A percentile compares a stretch with the other conserved stretches of the same genome.
phyloP scores from a whole-genome alignment of 2,888 invertebrate species.

The Ichneumoninae sp. region DNA sequence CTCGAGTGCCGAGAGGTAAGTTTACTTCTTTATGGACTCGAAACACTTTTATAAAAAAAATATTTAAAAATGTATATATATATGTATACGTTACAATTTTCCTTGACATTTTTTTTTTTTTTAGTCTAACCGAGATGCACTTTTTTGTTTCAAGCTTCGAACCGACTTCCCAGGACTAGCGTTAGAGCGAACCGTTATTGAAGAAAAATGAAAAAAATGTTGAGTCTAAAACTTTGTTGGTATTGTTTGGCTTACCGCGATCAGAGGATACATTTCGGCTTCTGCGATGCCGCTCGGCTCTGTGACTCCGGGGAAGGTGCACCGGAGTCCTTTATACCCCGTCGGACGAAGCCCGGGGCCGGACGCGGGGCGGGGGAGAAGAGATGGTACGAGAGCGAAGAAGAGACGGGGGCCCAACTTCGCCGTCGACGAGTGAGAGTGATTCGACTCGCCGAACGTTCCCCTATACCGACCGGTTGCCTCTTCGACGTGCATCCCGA shows the following conservation, averaged over 20 bases:
- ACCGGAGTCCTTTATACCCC: constrained; percentile 83
- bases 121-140: neutral
- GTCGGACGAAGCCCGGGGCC: constrained; percentile 74
- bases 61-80: neutral
- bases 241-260: constrained; percentile 81
- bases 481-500: neutral
- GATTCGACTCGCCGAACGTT: constrained; percentile 73
- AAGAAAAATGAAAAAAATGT: neutral
- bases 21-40: neutral
- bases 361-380: constrained; percentile 71
- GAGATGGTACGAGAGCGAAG: constrained; percentile 74
- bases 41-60: constrained; percentile 6
- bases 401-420: constrained; percentile 77
- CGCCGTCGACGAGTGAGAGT: constrained; percentile 80
- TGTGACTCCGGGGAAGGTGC: constrained; percentile 83
- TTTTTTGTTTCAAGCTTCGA: neutral
- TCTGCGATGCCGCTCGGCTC: constrained; percentile 84
- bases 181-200: neutral
- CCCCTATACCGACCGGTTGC: constrained; percentile 15
- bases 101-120: neutral
- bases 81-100: neutral
- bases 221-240: constrained; percentile 53
- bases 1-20: neutral
- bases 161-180: neutral
- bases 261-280: constrained; percentile 84